Evolutionary conservation across 2,113 vertebrate species (phyloP).

Genomic region (Macrotus californicus): DNA sequence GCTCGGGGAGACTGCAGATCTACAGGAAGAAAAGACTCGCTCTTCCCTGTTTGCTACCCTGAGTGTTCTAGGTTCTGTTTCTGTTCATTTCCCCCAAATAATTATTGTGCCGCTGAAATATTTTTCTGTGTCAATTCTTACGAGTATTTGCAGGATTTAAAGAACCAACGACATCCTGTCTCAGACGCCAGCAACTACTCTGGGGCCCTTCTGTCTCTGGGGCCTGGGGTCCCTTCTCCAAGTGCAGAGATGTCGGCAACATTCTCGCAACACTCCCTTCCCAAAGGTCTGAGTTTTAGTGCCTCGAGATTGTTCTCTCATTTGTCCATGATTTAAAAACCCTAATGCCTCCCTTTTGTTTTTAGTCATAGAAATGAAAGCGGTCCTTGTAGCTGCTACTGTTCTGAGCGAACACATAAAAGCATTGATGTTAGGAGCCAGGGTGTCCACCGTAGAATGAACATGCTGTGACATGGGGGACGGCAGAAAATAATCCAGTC

Average conservation of each 20-base stretch:
- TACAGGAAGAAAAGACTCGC: background rate
- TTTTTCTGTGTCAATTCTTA: background rate
- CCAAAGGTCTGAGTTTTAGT: background rate
- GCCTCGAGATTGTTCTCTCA: background rate
- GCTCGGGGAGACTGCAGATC: background rate
- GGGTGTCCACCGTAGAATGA: background rate
- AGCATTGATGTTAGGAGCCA: rapidly evolving
- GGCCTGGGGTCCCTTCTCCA: background rate
- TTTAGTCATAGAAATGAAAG: background rate
- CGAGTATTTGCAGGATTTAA: background rate
- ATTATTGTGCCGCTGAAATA: background rate
- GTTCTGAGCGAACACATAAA: background rate
- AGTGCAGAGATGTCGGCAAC: background rate
- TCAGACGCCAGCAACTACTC: background rate
- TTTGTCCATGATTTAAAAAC: background rate
- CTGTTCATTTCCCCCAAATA: background rate
- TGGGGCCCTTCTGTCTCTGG: background rate
- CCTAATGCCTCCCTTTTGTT: background rate
- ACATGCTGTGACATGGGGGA: background rate
- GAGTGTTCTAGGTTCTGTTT: background rate
- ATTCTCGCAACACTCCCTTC: background rate
- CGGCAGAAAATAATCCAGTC: background rate
- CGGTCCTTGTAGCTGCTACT: background rate
- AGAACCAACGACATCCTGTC: background rate
- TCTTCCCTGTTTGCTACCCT: background rate